Evolutionary conservation across 2,113 vertebrate species (phyloP), one percentile per base, ranked within the genome.

Genomic region (Oryzias woworae): DNA sequence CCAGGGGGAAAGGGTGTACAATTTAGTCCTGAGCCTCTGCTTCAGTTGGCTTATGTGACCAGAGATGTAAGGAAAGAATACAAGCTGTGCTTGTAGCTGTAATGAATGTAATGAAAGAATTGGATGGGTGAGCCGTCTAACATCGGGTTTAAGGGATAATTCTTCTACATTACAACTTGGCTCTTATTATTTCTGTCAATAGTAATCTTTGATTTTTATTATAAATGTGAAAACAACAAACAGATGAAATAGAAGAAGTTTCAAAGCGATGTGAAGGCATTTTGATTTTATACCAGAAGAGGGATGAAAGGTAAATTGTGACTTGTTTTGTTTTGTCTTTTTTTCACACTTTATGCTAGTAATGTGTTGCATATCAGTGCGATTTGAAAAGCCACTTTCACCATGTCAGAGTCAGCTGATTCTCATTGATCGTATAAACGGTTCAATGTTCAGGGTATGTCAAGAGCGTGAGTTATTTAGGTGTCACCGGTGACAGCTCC

Each of bases 11-110:
- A 42, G 57, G 73, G 52, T 77, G 55, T 62, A 77, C 44, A 61
- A 60, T 71, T 77, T 36, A 63, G 56, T 62, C 63, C 64, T 46
- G 55, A 66, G 75, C 65, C 64, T 73, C 66, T 64, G 60, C 73
- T 80, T 75, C 51, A 36, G 66, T 72, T 62, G 57, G 73, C 71
- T 78, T 52, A 62, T 59, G 69, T 62, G 66, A 75, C 77, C 81
- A 73, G 62, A 71, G 54, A 67, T 62, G 20, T 12, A 45, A 67
- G 42, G 77, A 62, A 55, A 69, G 66, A 72, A 47, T 66, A 64
- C 66, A 64, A 74, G 71, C 57, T 56, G 7, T 60, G 81, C 23
- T 43, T 58, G 50, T 66, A 61, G 63, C 57, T 77, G 55, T 62
- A 65, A 77, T 73, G 36, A 71, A 62, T 52, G 53, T 46, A 64